A percentile compares a stretch with the other conserved stretches of the same genome.
These are phyloP conservation scores for Polydesmus complanatus DNA, from an alignment of 2,888 invertebrate genomes.

Conservation along the genomic window DNA sequence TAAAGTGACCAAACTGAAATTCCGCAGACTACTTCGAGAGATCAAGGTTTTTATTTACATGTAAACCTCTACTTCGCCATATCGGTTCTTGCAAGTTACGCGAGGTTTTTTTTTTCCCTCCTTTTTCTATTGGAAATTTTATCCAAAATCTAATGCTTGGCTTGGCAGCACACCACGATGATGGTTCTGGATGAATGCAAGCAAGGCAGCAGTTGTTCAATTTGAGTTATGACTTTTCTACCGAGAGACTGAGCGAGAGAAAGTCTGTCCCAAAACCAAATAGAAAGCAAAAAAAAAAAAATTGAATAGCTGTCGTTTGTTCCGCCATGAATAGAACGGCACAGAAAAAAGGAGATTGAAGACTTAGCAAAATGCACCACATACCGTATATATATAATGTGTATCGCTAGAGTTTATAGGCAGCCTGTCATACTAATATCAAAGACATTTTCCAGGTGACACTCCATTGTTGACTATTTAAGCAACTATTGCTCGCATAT, in stretches of 20 bases:
- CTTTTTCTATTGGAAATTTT: neutral
- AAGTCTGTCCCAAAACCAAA: neutral
- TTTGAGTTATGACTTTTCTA: neutral
- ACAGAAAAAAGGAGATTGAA: neutral
- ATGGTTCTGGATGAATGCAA: neutral
- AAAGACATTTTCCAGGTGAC: neutral
- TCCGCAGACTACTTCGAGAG: no score
- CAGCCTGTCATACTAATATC: neutral
- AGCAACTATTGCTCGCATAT: no score
- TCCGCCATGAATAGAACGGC: neutral
- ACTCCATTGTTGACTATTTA: neutral
- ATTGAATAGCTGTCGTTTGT: neutral
- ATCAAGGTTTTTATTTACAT: no score
- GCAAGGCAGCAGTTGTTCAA: neutral
- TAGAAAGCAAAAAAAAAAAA: neutral
- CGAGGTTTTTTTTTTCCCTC: neutral
- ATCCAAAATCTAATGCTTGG: neutral
- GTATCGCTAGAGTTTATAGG: neutral
- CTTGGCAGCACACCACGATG: neutral
- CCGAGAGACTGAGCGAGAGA: neutral
- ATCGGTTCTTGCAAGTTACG: no score
- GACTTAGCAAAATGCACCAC: no score
- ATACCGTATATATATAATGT: no score
- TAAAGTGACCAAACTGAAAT: no score
- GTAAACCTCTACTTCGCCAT: no score